Base-by-base conservation (phyloP, 2,888 invertebrate species). In the Pterostichus madidus region DNA sequence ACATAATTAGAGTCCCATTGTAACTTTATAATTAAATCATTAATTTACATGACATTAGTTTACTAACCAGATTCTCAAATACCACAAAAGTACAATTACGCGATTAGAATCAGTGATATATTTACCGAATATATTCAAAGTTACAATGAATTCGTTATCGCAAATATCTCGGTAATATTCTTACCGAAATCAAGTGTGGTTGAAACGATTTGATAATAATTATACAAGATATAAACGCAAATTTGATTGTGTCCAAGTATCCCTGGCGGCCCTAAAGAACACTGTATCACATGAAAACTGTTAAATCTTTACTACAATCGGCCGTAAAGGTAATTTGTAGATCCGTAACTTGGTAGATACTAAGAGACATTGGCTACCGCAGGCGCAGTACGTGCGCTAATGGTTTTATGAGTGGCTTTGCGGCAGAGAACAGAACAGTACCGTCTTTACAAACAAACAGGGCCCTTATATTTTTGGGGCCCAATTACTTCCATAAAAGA, bases 271-370 rank as follows among this genome's bases (percentile, higher is more conserved):
- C 10, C 4, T 13, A 32, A 35, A 13, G 31, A 64, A 64, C 64
- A 64, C 10, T 64, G 64, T 32, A 35, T 35, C 31, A 59, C 59
- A 59, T 59, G 24, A 52, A 35, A 77, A 56, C 53, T 39, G 39
- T 31, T 61, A 78, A 78, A 78, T 78, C 78, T 78, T 78, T 59
- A 24, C 8, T 17, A 32, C 59, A 78, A 78, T 78, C 78, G 61
- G 78, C 59, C 61, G 78, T 61, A 24, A 61, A 78, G 78, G 44
- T 78, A 78, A 78, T 78, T 78, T 78, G 78, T 78, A 78, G 78
- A 78, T 78, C 78, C 39, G 32, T 78, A 78, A 61, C 46, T 78
- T 64, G 59, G 32, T 32, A 64, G 61, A 76, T 32, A 53, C 24
- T 32, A 52, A 46, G 76, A 49, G 76, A 76, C 49, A 32, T 32